Conservation (phyloP, 2,113 vertebrate species). For the Monopterus albus region DNA sequence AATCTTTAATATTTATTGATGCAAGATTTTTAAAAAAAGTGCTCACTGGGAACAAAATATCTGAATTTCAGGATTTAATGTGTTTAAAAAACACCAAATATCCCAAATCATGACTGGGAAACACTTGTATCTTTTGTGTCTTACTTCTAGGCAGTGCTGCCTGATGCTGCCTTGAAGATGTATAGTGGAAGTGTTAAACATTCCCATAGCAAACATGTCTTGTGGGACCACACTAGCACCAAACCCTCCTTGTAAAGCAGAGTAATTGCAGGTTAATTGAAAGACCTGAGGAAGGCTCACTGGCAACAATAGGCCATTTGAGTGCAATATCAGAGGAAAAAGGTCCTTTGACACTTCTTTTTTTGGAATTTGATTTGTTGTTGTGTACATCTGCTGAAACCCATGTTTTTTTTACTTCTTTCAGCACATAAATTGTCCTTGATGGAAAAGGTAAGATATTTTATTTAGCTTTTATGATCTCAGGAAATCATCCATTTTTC, state of each 20-base stretch:
- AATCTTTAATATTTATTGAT: slow-evolving; percentile 27
- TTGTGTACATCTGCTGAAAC: not conserved
- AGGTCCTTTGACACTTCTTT: not conserved
- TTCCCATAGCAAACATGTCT: slow-evolving; percentile 55
- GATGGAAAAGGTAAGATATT: not conserved
- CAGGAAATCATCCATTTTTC: not conserved
- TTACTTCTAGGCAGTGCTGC: slow-evolving; percentile 33
- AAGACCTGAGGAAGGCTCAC: slow-evolving; percentile 18
- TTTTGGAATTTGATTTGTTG: not conserved
- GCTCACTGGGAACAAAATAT: not conserved
- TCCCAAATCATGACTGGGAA: slow-evolving; percentile 8
- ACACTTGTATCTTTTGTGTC: slow-evolving; percentile 14
- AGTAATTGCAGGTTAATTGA: slow-evolving; percentile 50
- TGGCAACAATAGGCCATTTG: slow-evolving; percentile 5
- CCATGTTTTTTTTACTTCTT: not conserved
- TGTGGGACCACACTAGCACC: slow-evolving; percentile 37
- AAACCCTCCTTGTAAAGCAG: slow-evolving; percentile 27
- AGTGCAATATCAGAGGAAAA: slow-evolving; percentile 20
- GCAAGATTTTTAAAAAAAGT: slow-evolving; percentile 18
- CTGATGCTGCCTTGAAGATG: slow-evolving; percentile 38
- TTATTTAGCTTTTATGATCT: not conserved
- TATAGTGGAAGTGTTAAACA: slow-evolving; percentile 46
- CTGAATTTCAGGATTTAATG: slow-evolving; percentile 31
- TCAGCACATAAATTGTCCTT: not conserved
- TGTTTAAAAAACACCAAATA: slow-evolving; percentile 40